Evolutionary conservation across 1,140 invertebrate species (phyloP).

Genomic region (Ips typographus): DNA sequence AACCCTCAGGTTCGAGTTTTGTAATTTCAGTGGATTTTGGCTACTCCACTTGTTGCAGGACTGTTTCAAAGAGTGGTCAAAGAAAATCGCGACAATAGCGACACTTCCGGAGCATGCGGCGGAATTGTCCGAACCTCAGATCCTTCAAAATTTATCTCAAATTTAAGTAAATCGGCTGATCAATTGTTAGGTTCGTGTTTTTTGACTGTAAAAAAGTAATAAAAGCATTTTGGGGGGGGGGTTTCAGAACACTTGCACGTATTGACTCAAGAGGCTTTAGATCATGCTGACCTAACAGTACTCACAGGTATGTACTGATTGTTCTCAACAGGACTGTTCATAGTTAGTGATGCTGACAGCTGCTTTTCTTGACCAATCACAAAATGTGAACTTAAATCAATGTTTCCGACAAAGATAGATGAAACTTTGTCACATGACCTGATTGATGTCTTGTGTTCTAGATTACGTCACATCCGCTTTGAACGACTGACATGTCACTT

Average conservation of each 20-base stretch:
- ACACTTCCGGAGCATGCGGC: slow-evolving; percentile 50
- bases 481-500: too few species aligned
- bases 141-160: slow-evolving; percentile 68
- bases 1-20: slow-evolving; percentile 46
- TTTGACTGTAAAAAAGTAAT: neutral
- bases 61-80: slow-evolving; percentile 49
- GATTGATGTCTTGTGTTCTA: too few species aligned
- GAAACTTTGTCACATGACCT: neutral
- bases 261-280: slow-evolving; percentile 75
- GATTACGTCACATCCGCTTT: too few species aligned
- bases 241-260: slow-evolving; percentile 70
- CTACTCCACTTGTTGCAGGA: slow-evolving; percentile 22
- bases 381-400: neutral
- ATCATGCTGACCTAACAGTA: slow-evolving; percentile 77
- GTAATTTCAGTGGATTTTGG: neutral
- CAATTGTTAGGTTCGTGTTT: slow-evolving; percentile 58
- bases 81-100: slow-evolving; percentile 43
- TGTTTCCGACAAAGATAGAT: too few species aligned
- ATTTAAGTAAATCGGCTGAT: slow-evolving; percentile 69
- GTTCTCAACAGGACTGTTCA: neutral
- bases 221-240: neutral
- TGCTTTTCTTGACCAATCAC: too few species aligned
- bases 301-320: slow-evolving; percentile 56
- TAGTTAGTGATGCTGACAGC: too few species aligned
- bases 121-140: slow-evolving; percentile 68